A percentile compares a stretch with the other conserved stretches of the same genome.
phyloP scores from a whole-genome alignment of 2,797 vertebrate genomes.

The Hylomyscus alleni region DNA sequence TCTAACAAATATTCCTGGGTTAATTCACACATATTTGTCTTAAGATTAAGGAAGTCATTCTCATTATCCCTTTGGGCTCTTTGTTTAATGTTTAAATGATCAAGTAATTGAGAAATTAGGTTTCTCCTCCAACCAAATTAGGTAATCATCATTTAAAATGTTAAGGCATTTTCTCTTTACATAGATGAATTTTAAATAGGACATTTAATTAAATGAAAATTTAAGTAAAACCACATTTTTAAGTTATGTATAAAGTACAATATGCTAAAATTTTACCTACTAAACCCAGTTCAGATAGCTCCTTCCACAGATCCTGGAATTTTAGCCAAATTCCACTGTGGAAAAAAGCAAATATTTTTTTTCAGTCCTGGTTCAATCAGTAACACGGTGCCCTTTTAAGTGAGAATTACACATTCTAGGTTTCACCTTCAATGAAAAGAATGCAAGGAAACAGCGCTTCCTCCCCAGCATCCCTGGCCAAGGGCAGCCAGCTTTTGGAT shows the following conservation, averaged over 20 bases:
- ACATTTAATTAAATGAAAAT: conserved; percentile 16
- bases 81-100: conserved; percentile 26
- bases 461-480: conserved; percentile 27
- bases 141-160: not conserved
- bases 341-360: conserved; percentile 29
- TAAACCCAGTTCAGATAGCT: fast-evolving
- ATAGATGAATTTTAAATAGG: conserved; percentile 28
- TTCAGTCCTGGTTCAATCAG: not conserved
- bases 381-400: conserved; percentile 14
- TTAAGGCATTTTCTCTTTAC: not conserved
- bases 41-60: not conserved
- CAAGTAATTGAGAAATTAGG: conserved; percentile 17
- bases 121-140: not conserved
- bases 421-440: conserved; percentile 73
- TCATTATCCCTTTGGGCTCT: not conserved
- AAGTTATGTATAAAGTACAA: not conserved
- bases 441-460: conserved; percentile 39
- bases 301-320: not conserved
- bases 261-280: conserved; percentile 2
- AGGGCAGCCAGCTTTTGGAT: conserved; percentile 68
- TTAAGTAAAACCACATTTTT: not conserved
- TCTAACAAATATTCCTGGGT: not conserved
- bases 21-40: not conserved
- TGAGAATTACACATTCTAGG: conserved; percentile 35
- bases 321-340: not conserved